A percentile compares a stretch with the other conserved stretches of the same genome.
phyloP scores from a whole-genome alignment of 2,113 vertebrate genomes.

The Corythornis cristatus region DNA sequence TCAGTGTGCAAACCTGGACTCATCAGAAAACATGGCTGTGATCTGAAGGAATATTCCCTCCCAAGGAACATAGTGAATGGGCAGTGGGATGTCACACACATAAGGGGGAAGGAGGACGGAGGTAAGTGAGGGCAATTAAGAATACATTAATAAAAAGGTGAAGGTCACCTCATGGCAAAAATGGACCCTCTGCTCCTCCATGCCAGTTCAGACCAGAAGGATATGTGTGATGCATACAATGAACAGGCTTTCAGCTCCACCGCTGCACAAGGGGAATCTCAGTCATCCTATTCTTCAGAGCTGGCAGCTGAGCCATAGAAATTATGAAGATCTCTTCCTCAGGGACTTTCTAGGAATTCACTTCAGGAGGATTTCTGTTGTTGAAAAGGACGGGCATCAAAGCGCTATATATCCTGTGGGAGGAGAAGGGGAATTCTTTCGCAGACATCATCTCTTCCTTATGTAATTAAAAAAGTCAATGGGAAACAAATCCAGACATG shows the following conservation, averaged over 20 bases:
- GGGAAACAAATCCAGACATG: conserved; percentile 57
- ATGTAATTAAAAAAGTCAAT: conserved; percentile 61
- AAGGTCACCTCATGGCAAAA: neutral
- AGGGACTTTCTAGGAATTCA: conserved; percentile 56
- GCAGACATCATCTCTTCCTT: conserved; percentile 44
- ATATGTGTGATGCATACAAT: accelerated
- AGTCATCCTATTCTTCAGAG: neutral
- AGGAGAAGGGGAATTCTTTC: conserved; percentile 64
- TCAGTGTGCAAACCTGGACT: neutral
- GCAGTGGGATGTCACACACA: neutral
- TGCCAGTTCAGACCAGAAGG: neutral
- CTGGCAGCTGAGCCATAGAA: neutral
- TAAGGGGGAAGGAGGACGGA: neutral
- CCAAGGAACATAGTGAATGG: neutral
- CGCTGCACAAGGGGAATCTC: neutral
- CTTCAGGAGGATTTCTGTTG: conserved; percentile 51
- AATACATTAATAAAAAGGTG: neutral
- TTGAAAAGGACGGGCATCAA: conserved; percentile 51
- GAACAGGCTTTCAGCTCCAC: neutral
- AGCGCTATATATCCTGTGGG: conserved; percentile 34
- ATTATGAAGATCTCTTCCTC: conserved; percentile 24
- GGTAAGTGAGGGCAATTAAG: neutral
- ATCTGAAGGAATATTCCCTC: neutral
- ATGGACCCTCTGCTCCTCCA: neutral
- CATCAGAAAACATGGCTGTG: neutral